phyloP scores from a whole-genome alignment of 2,888 invertebrate species.

The Macropis europaea region DNA sequence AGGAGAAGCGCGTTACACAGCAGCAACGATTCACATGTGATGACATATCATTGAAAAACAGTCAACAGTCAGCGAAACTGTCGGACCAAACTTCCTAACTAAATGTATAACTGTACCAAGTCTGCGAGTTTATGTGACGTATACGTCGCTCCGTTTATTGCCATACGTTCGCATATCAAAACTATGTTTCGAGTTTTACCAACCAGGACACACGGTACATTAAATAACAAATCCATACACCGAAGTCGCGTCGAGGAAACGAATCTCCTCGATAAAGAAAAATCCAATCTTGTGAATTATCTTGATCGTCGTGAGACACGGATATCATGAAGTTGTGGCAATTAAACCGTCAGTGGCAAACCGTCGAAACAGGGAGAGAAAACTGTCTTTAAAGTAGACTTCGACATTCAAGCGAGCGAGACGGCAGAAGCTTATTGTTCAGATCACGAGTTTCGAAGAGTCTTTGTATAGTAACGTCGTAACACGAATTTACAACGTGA shows the following conservation, averaged over 20 bases:
- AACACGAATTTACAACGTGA: conserved; percentile 8
- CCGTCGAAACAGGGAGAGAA: no score
- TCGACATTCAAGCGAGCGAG: background rate
- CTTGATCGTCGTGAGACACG: background rate
- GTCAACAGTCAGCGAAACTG: conserved; percentile 66
- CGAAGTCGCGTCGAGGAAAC: background rate
- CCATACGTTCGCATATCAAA: background rate
- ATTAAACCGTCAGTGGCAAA: conserved; percentile 1
- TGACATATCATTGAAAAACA: conserved; percentile 54
- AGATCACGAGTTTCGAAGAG: background rate
- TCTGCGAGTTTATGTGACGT: conserved; percentile 56
- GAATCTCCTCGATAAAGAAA: background rate
- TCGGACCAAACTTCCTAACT: conserved; percentile 74
- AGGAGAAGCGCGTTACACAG: conserved; percentile 95
- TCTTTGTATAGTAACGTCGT: conserved; percentile 29
- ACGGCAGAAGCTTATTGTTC: background rate
- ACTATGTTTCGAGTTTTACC: conserved; percentile 4
- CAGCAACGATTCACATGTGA: conserved; percentile 97
- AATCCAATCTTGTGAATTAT: background rate
- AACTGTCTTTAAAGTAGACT: background rate
- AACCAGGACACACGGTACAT: background rate
- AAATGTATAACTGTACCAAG: conserved; percentile 67
- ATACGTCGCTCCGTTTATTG: conserved; percentile 22
- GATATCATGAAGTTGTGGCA: conserved; percentile 16
- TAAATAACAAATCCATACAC: background rate